Evolutionary conservation across 2,888 invertebrate species (phyloP).

Genomic region (Leptarthrus brevirostris): DNA sequence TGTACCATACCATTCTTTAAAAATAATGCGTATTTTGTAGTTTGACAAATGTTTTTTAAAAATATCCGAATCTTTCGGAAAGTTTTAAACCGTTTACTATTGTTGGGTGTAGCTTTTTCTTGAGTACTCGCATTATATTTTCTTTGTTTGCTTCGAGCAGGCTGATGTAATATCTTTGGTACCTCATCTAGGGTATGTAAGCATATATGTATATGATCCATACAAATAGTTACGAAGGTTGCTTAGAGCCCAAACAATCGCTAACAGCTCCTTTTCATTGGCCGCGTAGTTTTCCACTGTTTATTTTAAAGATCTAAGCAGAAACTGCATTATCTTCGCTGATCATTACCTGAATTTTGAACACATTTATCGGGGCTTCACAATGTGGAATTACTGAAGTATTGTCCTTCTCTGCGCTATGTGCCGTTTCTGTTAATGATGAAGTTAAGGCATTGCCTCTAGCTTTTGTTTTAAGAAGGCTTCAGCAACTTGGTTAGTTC

Average conservation of each 20-base stretch:
- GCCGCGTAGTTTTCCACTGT: too few species aligned
- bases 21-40: constrained; percentile 36
- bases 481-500: constrained; percentile 47
- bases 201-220: too few species aligned
- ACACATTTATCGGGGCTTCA: neutral
- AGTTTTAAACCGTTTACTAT: constrained; percentile 34
- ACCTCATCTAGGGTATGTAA: neutral
- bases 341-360: neutral
- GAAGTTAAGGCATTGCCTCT: neutral
- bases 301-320: too few species aligned
- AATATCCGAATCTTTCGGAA: constrained; percentile 1
- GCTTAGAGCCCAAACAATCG: too few species aligned
- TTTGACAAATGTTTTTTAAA: constrained; percentile 27
- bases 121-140: constrained; percentile 20
- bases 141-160: neutral
- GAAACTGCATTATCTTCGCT: too few species aligned
- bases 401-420: neutral
- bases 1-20: constrained; percentile 20
- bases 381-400: neutral
- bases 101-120: constrained; percentile 35
- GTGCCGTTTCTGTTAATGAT: neutral
- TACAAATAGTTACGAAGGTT: too few species aligned
- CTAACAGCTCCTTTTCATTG: too few species aligned
- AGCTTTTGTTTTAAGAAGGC: constrained; percentile 44
- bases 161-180: neutral